Evolutionary conservation across 2,797 vertebrate genomes (phyloP).

Genomic region (Ctenochaetus hawaiiensis): DNA sequence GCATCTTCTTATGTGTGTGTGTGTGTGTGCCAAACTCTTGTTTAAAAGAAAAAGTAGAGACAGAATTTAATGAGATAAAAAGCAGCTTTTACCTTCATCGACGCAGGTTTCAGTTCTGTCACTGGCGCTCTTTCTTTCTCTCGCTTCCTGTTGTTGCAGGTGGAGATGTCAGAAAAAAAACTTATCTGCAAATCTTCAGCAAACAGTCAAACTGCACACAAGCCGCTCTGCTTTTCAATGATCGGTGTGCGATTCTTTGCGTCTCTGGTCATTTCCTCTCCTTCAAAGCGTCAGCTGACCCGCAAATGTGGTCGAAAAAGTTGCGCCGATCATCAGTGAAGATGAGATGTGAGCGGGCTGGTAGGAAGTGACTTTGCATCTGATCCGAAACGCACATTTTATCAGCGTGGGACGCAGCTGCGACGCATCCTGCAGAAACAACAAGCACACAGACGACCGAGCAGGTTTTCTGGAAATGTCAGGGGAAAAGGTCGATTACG

Average conservation of each 20-base stretch:
- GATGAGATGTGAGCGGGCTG: background rate
- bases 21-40: accelerated
- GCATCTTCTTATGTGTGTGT: background rate
- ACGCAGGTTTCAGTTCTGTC: constrained; percentile 63
- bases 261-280: background rate
- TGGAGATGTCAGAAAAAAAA: constrained; percentile 10
- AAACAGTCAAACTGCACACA: background rate
- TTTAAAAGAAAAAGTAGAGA: background rate
- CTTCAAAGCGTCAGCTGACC: background rate
- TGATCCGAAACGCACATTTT: constrained; percentile 36
- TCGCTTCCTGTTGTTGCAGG: constrained; percentile 70
- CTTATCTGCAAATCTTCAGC: constrained; percentile 16
- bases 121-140: constrained; percentile 21
- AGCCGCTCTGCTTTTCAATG: background rate
- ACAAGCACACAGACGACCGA: background rate
- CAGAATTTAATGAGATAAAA: background rate
- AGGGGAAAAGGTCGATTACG: background rate
- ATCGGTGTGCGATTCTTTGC: background rate
- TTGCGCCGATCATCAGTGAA: no score
- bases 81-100: constrained; percentile 56
- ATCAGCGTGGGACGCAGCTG: constrained; percentile 61
- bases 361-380: constrained; percentile 74
- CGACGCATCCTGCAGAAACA: constrained; percentile 67
- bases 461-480: constrained; percentile 38
- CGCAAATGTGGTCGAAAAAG: no score